Conservation (phyloP, 2,797 vertebrate genomes). For the Threskiornis aethiopicus region DNA sequence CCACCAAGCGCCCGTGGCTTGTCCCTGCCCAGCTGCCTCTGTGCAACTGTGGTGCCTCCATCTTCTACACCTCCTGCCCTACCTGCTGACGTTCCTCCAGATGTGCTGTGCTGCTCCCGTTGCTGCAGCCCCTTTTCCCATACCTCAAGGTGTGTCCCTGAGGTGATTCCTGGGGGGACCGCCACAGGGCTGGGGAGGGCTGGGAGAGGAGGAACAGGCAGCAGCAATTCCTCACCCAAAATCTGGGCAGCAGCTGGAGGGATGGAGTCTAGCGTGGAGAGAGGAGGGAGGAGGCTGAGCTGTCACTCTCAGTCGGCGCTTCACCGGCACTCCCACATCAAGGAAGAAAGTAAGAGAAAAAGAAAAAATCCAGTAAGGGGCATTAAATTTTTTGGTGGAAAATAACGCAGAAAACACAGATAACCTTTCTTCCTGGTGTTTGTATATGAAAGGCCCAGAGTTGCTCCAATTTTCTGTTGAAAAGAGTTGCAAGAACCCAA, state of each 20-base stretch:
- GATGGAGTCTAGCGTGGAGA: not conserved
- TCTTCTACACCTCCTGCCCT: not conserved
- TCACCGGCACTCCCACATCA: not conserved
- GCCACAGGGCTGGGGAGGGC: not conserved
- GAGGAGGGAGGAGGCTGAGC: not conserved
- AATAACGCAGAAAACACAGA: not conserved
- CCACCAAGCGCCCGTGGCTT: not conserved
- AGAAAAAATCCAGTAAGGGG: not conserved
- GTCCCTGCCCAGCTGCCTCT: not conserved
- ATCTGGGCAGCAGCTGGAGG: not conserved
- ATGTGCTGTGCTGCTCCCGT: not conserved
- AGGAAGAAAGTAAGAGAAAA: not conserved
- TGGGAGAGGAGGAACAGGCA: not conserved
- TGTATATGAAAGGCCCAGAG: not conserved
- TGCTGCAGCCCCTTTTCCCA: not conserved
- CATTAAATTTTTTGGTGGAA: not conserved
- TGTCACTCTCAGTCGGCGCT: not conserved
- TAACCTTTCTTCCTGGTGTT: not conserved
- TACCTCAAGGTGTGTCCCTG: not conserved
- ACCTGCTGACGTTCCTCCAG: not conserved
- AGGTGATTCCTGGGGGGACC: not conserved
- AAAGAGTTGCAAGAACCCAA: not conserved
- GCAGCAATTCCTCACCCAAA: not conserved
- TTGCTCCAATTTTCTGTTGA: not conserved
- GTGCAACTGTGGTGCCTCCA: rapidly evolving